Conservation (phyloP, 2,113 vertebrate species). For the Narcine bancroftii region DNA sequence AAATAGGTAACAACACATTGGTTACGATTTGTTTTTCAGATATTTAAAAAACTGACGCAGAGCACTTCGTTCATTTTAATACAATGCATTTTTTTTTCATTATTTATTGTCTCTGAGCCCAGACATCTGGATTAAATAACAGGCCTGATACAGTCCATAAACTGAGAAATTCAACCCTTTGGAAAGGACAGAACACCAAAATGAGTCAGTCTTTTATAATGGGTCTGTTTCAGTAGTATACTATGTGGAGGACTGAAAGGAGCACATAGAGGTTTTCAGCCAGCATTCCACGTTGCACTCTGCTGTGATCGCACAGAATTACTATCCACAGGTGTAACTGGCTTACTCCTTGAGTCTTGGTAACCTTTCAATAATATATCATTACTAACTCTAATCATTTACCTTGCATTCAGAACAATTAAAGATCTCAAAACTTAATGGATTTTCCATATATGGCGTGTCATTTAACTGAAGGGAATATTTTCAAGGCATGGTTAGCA, state of each 20-base stretch:
- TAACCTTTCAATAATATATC: background rate
- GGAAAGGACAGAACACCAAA: slow-evolving; percentile 50
- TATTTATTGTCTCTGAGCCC: slow-evolving; percentile 47
- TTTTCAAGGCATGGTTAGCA: too few species aligned
- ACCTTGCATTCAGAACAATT: background rate
- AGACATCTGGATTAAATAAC: slow-evolving; percentile 60
- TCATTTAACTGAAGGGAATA: background rate
- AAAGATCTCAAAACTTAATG: background rate
- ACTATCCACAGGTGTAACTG: background rate
- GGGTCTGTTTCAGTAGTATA: slow-evolving; percentile 29
- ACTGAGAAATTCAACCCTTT: slow-evolving; percentile 53
- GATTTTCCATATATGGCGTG: background rate
- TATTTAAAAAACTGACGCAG: slow-evolving; percentile 21
- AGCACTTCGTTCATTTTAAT: slow-evolving; percentile 32
- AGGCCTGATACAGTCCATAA: slow-evolving; percentile 52
- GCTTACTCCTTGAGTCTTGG: background rate
- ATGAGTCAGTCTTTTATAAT: slow-evolving; percentile 53
- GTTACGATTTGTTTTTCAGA: background rate
- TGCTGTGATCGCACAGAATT: background rate
- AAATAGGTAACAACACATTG: slow-evolving; percentile 13
- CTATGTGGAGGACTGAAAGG: slow-evolving; percentile 36
- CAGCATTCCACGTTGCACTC: background rate
- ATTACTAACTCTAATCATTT: background rate
- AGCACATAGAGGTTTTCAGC: background rate
- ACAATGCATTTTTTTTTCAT: slow-evolving; percentile 45